Evolutionary conservation across 2,797 vertebrate genomes (phyloP).

Genomic region (Artibeus lituratus): DNA sequence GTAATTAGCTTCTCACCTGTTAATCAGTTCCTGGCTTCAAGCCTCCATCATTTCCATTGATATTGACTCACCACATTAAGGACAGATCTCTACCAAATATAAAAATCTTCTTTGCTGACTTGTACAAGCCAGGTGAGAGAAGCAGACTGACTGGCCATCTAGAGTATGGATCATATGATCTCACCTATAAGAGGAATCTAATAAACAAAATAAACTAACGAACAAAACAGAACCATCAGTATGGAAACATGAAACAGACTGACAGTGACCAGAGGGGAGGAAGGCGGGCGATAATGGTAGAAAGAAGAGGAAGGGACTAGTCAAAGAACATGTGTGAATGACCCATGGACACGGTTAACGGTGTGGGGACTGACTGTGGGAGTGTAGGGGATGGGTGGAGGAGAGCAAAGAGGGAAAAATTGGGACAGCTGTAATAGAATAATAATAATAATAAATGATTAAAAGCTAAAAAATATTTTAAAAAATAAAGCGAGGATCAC

Average conservation of each 20-base stretch:
- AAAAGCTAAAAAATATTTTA: not conserved
- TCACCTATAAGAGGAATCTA: not conserved
- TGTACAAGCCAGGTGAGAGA: not conserved
- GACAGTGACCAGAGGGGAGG: not conserved
- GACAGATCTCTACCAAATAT: not conserved
- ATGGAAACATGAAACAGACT: not conserved
- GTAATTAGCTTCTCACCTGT: constrained; percentile 39
- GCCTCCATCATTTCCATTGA: not conserved
- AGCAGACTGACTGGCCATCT: not conserved
- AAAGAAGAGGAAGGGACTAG: not conserved
- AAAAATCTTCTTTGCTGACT: constrained; percentile 3
- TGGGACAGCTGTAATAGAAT: not conserved
- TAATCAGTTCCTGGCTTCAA: not conserved
- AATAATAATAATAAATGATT: not conserved
- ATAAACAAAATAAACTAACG: not conserved
- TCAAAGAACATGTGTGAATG: no score
- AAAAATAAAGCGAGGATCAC: not conserved
- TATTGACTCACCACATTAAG: constrained; percentile 20
- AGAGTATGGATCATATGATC: not conserved
- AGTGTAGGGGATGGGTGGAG: not conserved
- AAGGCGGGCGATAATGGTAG: no score
- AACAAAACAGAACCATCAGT: not conserved
- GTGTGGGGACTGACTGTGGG: not conserved
- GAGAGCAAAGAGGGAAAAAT: not conserved
- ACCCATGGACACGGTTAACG: no score